phyloP scores from a whole-genome alignment of 1,140 invertebrate genomes.

The Cheumatopsyche charites region DNA sequence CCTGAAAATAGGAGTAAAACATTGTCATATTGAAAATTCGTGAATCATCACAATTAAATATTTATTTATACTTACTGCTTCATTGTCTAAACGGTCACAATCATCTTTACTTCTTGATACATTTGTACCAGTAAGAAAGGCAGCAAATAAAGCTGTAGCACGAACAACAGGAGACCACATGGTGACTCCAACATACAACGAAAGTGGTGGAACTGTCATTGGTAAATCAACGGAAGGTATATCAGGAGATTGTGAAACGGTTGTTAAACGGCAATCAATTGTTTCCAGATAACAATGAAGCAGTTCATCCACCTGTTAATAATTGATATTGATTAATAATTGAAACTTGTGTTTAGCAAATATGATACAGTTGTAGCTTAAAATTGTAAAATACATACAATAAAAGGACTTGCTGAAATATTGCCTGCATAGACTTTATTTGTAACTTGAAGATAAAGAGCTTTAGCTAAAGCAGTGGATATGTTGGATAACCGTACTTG shows the following conservation, averaged over 20 bases:
- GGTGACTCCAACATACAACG: conserved; percentile 67
- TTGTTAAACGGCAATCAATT: conserved; percentile 73
- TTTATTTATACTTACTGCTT: conserved; percentile 50
- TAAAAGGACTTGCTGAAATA: conserved; percentile 56
- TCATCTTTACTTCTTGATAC: conserved; percentile 45
- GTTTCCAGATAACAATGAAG: conserved; percentile 79
- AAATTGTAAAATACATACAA: too few relatives aligned
- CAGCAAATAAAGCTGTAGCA: conserved; percentile 62
- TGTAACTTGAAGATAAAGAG: conserved; percentile 63
- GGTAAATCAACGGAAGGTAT: conserved; percentile 38
- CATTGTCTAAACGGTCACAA: conserved; percentile 50
- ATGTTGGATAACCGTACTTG: conserved; percentile 67
- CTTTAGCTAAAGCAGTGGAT: conserved; percentile 63
- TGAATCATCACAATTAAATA: conserved; percentile 9
- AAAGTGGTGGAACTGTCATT: conserved; percentile 49
- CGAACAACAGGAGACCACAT: conserved; percentile 57
- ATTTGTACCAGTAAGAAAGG: conserved; percentile 64
- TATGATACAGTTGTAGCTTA: too few relatives aligned
- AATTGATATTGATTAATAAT: too few relatives aligned
- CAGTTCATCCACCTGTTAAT: conserved; percentile 69
- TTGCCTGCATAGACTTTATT: conserved; percentile 55
- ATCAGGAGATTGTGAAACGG: conserved; percentile 61
- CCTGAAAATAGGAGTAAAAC: conserved; percentile 51
- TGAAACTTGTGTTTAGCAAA: too few relatives aligned
- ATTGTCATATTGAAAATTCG: background rate